Conservation (phyloP, 2,888 invertebrate genomes). For the Eugnorisma glareosa region DNA sequence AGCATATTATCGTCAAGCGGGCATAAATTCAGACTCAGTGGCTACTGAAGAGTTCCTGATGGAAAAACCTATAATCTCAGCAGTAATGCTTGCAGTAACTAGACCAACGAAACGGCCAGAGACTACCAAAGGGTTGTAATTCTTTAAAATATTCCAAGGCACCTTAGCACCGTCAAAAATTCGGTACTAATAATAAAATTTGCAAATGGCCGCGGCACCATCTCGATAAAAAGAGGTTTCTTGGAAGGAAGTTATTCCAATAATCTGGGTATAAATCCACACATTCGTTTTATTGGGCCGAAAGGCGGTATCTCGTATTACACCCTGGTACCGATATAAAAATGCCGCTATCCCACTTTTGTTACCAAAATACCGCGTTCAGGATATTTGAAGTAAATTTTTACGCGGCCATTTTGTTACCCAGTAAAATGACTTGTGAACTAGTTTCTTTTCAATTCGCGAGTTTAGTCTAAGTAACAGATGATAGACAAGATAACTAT, state of each 20-base stretch:
- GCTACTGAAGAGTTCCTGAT: not conserved
- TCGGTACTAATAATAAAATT: constrained; percentile 37
- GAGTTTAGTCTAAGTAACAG: not conserved
- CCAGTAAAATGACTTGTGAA: constrained; percentile 1
- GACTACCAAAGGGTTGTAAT: not conserved
- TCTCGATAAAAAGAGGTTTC: constrained; percentile 24
- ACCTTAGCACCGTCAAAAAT: not conserved
- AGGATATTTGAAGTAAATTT: constrained; percentile 46
- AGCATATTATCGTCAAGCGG: not conserved
- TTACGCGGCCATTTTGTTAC: constrained; percentile 41
- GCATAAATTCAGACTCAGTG: not conserved
- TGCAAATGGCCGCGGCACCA: constrained; percentile 27
- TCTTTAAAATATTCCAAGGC: not conserved
- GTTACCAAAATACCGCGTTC: constrained; percentile 56
- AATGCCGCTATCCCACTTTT: constrained; percentile 61
- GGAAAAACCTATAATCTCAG: not conserved
- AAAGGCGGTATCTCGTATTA: constrained; percentile 50
- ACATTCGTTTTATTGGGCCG: constrained; percentile 56
- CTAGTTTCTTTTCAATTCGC: constrained; percentile 1
- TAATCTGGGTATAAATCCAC: constrained; percentile 57
- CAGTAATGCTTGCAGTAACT: not conserved
- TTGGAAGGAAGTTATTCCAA: constrained; percentile 55
- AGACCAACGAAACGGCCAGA: not conserved
- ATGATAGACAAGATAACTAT: not conserved
- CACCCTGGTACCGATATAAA: constrained; percentile 58